Conservation (phyloP, 2,113 vertebrate species). For the Ranitomeya variabilis region DNA sequence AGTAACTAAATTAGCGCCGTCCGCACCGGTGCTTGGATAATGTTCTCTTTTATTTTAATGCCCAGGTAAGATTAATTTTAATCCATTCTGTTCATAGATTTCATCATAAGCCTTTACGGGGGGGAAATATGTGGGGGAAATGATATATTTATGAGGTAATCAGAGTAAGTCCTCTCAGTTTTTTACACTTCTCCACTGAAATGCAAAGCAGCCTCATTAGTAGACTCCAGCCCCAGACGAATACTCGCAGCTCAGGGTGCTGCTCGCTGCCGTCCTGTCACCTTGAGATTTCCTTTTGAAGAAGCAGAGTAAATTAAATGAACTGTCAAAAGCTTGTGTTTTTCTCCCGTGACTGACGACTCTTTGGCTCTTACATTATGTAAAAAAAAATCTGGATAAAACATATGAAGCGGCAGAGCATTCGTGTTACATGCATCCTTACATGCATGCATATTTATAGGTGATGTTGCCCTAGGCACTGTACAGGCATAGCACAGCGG, state of each 20-base stretch:
- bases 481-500: not conserved
- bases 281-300: conserved; percentile 42
- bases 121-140: not conserved
- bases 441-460: not conserved
- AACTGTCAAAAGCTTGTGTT: conserved; percentile 28
- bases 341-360: conserved; percentile 2
- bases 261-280: conserved; percentile 22
- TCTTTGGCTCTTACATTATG: not conserved
- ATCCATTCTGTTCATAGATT: conserved; percentile 15
- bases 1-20: not conserved
- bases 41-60: not conserved
- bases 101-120: conserved; percentile 1
- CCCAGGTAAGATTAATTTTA: conserved; percentile 14
- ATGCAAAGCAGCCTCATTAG: conserved; percentile 47
- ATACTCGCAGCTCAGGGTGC: not conserved
- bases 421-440: not conserved
- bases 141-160: conserved; percentile 47
- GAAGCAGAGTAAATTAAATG: conserved; percentile 43
- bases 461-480: not conserved
- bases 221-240: not conserved
- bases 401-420: not conserved
- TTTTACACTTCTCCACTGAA: conserved; percentile 18
- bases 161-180: not conserved
- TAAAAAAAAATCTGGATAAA: not conserved
- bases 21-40: not conserved